Evolutionary conservation across 2,797 vertebrate genomes (phyloP), one percentile per base, ranked within the genome.

Genomic region (Adelosebastes latens): DNA sequence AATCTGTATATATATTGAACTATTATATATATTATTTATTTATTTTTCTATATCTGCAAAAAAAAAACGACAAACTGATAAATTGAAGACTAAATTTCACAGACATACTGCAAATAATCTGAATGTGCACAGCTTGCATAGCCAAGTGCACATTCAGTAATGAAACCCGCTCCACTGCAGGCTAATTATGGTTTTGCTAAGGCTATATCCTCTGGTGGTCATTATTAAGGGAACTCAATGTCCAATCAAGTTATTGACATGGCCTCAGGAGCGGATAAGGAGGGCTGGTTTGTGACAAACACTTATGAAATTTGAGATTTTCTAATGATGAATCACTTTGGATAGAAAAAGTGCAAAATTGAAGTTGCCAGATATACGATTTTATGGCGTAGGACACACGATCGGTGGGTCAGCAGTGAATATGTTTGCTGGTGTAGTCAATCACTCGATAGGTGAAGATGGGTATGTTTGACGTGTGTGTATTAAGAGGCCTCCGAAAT

Each of bases 161-260:
- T 72, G 39, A 80, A 79, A 73, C 18, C 18, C 22, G 77, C 72
- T 76, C 53, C 52, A 69, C 75, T 46, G 52, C 72, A 25, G 78
- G 78, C 77, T 82, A 77, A 88, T 86, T 79, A 73, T 49, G 39
- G 46, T 82, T 82, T 59, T 25, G 60, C 62, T 65, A 42, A 39
- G 42, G 75, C 72, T 79, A 63, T 80, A 63, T 80, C 70, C 55
- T 74, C 77, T 74, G 27, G 61, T 77, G 77, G 82, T 91, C 77
- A 79, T 88, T 88, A 92, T 88, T 85, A 86, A 81, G 67, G 77
- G 73, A 88, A 94, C 95, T 95, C 94, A 92, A 92, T 94, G 87
- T 68, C 82, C 84, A 93, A 95, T 95, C 91, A 92, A 87, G 91
- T 82, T 59, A 68, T 62, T 79, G 88, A 91, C 89, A 63, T 68